Evolutionary conservation across 2,888 invertebrate species (phyloP), one percentile per base, ranked within the genome.

Genomic region (Chydorus sphaericus): DNA sequence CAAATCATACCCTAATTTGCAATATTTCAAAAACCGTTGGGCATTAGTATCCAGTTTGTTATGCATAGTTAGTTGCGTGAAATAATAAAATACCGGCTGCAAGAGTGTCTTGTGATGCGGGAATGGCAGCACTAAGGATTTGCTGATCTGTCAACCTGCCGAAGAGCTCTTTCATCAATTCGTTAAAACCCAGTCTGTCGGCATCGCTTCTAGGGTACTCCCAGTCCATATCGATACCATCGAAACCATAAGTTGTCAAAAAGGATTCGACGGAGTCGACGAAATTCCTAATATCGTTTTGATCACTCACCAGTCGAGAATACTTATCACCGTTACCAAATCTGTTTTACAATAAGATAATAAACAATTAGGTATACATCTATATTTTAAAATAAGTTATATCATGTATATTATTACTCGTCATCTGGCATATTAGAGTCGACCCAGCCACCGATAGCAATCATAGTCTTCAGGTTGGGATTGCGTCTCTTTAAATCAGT

Each of bases 201-300:
- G 48, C 26, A 14, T 26, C 28, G 28, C 26, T 44, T 2, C 10
- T 16, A 8, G 51, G 49, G 28, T 33, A 56, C 4, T 56, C 56
- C 51, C 56, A 56, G 29, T 55, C 55, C 29, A 55, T 16, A 39
- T 55, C 55, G 28, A 55, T 14, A 6, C 55, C 55, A 29, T 55
- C 55, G 16, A 55, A 55, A 20, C 44, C 29, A 20, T 48, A 48
- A 2, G 26, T 23, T 7, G 29, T 33, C 48, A 55, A 30, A 23
- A 55, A 55, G 2, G 7, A 14, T 14, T 20, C 8, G 7, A 20
- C 55, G 7, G 26, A 48, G 11, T 28, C 23, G 48, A 55, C 55
- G n/a, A 55, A 55, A 26, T 18, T 48, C 20, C 29, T 30, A 23
- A 55, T 55, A 6, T 28, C 31, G 26, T 20, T 14, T 7, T 44